These are phyloP conservation scores for Probaryconus sp. DNA, from an alignment of 1,140 invertebrate species.

Conservation along the genomic window DNA sequence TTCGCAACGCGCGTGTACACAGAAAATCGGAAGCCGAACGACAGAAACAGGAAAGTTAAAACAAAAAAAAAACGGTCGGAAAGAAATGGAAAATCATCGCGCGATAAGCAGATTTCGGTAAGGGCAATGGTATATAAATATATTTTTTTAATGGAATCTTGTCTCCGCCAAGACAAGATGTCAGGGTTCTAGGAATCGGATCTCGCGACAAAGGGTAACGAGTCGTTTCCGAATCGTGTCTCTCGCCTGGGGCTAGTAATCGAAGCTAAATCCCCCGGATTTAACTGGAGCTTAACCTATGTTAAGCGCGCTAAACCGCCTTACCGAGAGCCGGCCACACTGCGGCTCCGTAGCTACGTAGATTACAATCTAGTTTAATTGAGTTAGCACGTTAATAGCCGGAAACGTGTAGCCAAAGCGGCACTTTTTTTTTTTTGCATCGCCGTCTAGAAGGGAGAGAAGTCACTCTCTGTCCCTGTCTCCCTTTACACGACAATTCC, in stretches of 20 bases:
- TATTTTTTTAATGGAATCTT: too few species aligned
- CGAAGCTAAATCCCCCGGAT: conserved; percentile 69
- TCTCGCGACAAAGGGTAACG: conserved; percentile 19
- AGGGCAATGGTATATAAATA: too few species aligned
- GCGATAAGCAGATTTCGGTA: too few species aligned
- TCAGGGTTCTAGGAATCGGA: neutral
- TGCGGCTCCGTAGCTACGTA: conserved; percentile 57
- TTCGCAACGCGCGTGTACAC: neutral
- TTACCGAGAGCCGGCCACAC: conserved; percentile 62
- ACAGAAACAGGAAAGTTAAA: too few species aligned
- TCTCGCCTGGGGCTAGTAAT: conserved; percentile 64
- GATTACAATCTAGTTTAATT: conserved; percentile 73
- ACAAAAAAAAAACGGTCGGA: too few species aligned
- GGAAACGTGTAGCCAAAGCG: conserved; percentile 24
- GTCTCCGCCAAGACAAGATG: neutral
- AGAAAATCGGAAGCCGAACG: neutral
- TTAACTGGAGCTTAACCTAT: conserved; percentile 71
- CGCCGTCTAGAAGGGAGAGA: too few species aligned
- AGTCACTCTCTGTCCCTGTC: conserved; percentile 2
- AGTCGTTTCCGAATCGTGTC: conserved; percentile 18
- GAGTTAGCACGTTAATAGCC: conserved; percentile 66
- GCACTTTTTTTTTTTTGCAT: too few species aligned
- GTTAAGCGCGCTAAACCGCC: conserved; percentile 68
- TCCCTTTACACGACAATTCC: conserved; percentile 1
- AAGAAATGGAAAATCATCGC: too few species aligned